Base-by-base conservation (phyloP, 1,140 invertebrate species). In the Elymnias hypermnestra region DNA sequence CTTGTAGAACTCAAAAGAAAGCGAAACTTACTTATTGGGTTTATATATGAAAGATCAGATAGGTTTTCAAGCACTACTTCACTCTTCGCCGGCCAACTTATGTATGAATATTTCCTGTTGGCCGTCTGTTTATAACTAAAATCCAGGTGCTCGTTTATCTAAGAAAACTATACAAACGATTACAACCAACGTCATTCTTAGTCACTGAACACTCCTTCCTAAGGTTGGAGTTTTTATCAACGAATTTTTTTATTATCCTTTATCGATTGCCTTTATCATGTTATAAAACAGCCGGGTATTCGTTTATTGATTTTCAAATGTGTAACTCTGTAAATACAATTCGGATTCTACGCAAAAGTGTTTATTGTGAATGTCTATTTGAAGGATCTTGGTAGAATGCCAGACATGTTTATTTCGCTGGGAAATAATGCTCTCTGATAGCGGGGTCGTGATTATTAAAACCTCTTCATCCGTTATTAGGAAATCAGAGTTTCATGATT, bases 181-280 rank as follows among this genome's bases (percentile, higher is more conserved):
- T 10, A 31, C 15, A 19, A 5, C 17, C 14, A 21, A 48, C 53
- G 53, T 55, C 39, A 52, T 5, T 18, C 6, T 56, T 45, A 52
- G 21, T 59, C 55, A 58, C 29, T 33, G 31, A 39, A 42, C 47
- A 49, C 47, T 41, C 47, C 47, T 39, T 7, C 10, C 10, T 12
- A 12, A 29, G 13, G 17, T 26, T 29, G 26, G 26, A 29, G 26
- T 29, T 29, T 29, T 29, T 29, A 29, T 29, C 26, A 29, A 1
- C n/a, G 23, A 5, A 3, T 25, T 2, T 12, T 5, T 29, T 29
- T 29, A 29, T 42, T 19, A 18, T 29, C 17, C 15, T 19, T 8
- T 29, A 42, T 42, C 15, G 4, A 41, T 41, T 14, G 19, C 25
- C 8, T 18, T 19, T 12, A 29, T 19, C 25, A 2, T 8, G 9